Evolutionary conservation across 2,797 vertebrate genomes (phyloP), one percentile per base, ranked within the genome.

Genomic region (Scolopax rusticola): DNA sequence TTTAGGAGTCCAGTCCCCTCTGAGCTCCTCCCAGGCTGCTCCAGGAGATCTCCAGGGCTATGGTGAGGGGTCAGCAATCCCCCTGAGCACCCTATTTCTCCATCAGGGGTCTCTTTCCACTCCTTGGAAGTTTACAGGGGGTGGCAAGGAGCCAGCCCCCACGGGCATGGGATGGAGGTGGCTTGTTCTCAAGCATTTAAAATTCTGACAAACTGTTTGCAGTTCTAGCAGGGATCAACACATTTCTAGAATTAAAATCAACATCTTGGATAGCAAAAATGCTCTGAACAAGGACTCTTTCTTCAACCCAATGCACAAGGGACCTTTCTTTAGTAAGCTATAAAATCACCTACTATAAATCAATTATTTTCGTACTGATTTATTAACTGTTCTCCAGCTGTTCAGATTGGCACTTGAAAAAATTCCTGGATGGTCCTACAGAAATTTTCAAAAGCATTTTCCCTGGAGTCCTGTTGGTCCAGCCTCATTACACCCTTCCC

Each of bases 291-390:
- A 97, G 94, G 93, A 15, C 53, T 86, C 94, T 94, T 97, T 97
- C 96, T 96, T 91, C 74, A 43, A 47, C 56, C 45, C 60, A 91
- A 88, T 94, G 82, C 96, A 96, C 93, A 95, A 80, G 93, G 92
- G 95, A 95, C 25, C 94, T 82, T 95, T 95, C 94, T 95, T 93
- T 32, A 69, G 73, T 56, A 59, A 87, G 74, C 74, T 91, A 78
- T 95, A 95, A 96, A 97, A 88, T 92, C 65, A 28, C 74, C 75
- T 95, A 15, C 86, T 83, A 93, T 94, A 95, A 97, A 96, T 90
- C 83, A 94, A 91, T 95, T 91, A 89, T 97, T 97, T 96, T 90
- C 80, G 82, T n/a, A 47, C 92, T 89, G 91, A 80, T 97, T 97
- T 97, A 97, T 92, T 95, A 91, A 88, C 86, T 89, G 89, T 82